Evolutionary conservation across 2,888 invertebrate genomes (phyloP).

Genomic region (Diadegma fenestrale): DNA sequence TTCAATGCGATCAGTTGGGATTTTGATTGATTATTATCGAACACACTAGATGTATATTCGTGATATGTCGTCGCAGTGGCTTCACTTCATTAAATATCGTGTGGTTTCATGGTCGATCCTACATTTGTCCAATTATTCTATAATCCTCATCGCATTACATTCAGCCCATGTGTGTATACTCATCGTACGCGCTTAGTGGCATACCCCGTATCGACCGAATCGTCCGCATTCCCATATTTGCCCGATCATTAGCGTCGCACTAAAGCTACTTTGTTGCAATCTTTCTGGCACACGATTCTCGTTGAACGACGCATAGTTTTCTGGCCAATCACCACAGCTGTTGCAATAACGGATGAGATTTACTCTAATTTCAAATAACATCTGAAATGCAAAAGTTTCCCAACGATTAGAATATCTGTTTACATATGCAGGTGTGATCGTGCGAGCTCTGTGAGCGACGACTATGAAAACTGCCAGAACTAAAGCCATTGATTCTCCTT

Average conservation of each 20-base stretch:
- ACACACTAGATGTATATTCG: background rate
- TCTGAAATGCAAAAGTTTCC: background rate
- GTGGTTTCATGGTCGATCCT: constrained; percentile 1
- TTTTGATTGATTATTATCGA: background rate
- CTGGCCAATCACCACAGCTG: background rate
- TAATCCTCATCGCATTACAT: background rate
- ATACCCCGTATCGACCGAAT: background rate
- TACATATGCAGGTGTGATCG: background rate
- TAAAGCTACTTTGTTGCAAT: background rate
- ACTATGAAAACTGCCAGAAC: constrained; percentile 17
- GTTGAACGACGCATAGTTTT: background rate
- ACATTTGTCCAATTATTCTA: constrained; percentile 8
- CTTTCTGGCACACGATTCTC: background rate
- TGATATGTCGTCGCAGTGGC: background rate
- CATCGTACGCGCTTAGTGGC: background rate
- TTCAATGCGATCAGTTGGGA: background rate
- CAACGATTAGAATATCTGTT: background rate
- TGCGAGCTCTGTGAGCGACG: background rate
- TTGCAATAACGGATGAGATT: background rate
- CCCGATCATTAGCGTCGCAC: background rate
- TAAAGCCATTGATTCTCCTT: constrained; percentile 31
- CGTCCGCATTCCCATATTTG: constrained; percentile 2
- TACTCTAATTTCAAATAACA: background rate
- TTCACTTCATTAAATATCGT: background rate
- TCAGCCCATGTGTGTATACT: background rate